Base-by-base conservation (phyloP, 1,140 invertebrate genomes). In the Apis cerana region DNA sequence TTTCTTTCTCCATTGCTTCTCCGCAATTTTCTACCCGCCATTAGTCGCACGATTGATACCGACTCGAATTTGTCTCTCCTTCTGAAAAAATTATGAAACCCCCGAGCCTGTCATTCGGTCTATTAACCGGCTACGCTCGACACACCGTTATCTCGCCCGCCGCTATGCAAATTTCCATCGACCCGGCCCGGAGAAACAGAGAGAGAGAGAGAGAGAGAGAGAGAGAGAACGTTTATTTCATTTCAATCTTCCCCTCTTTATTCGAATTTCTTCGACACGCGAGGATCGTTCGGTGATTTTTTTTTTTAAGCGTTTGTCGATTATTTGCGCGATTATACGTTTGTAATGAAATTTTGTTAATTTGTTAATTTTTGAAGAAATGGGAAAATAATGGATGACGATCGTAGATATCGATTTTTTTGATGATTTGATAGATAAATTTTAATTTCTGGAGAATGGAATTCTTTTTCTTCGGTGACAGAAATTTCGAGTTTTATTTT, bases 31-130 rank as follows among this genome's bases (percentile, higher is more conserved):
- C 85, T 80, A 83, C 79, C 70, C 56, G 78, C 78, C 78, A 85
- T 89, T 88, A 88, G 86, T 75, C 43, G 77, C 76, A 61, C 87
- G 87, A 88, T 88, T 85, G 87, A 88, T 83, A 85, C 77, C 85
- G 76, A 88, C 81, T 85, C 84, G 69, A 88, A 85, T 88, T 88
- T 88, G 74, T 80, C 84, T 80, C 84, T 77, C 62, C 80, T 85
- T 83, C 61, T 88, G 83, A 83, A 88, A 88, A 79, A 88, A 88
- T 88, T 82, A 88, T 83, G 87, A 88, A 85, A 61, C 52, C 62
- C 59, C 65, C 61, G 43, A 62, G 52, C 56, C 85, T 68, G 77
- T 84, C 85, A 64, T 86, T 77, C 77, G 8, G 27, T 78, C 62
- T 83, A 79, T 80, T 80, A 87, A 61, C 43, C 59, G 69, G 62